A percentile compares a stretch with the other conserved stretches of the same genome.
These are phyloP conservation scores for Papilio aristodemus DNA, from an alignment of 1,140 invertebrate species.

Conservation along the genomic window DNA sequence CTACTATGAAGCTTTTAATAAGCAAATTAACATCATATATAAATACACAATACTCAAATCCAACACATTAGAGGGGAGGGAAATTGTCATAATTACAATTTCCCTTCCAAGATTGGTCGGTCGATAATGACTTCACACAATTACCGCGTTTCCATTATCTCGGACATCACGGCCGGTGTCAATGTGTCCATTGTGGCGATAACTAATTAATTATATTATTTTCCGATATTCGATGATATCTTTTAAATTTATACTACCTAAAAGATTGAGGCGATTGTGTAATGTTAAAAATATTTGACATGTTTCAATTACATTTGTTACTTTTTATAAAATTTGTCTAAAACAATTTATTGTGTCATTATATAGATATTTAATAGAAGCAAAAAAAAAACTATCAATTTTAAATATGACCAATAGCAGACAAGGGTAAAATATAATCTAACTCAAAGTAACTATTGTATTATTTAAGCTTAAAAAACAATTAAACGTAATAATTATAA, in stretches of 20 bases:
- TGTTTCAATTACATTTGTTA: no score
- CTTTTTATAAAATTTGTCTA: no score
- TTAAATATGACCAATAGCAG: no score
- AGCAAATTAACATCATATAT: conserved; percentile 6
- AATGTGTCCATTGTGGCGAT: conserved; percentile 43
- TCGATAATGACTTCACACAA: conserved; percentile 50
- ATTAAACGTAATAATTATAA: not conserved
- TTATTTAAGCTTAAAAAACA: not conserved
- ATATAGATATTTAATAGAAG: no score
- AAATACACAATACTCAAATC: conserved; percentile 13
- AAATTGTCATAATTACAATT: conserved; percentile 55
- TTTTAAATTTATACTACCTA: not conserved
- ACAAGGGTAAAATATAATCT: no score
- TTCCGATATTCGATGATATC: conserved; percentile 37
- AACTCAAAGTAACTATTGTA: not conserved
- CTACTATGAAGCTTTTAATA: not conserved
- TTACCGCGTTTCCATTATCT: conserved; percentile 40
- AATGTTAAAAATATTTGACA: no score
- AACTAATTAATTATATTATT: conserved; percentile 50
- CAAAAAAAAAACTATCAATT: no score
- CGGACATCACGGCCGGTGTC: conserved; percentile 38
- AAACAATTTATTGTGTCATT: no score
- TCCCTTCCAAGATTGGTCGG: conserved; percentile 41
- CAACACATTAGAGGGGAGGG: conserved; percentile 23
- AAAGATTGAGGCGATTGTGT: not conserved